These are phyloP conservation scores for Phylloscopus trochiloides DNA, from an alignment of 2,113 vertebrate genomes.

Conservation along the genomic window DNA sequence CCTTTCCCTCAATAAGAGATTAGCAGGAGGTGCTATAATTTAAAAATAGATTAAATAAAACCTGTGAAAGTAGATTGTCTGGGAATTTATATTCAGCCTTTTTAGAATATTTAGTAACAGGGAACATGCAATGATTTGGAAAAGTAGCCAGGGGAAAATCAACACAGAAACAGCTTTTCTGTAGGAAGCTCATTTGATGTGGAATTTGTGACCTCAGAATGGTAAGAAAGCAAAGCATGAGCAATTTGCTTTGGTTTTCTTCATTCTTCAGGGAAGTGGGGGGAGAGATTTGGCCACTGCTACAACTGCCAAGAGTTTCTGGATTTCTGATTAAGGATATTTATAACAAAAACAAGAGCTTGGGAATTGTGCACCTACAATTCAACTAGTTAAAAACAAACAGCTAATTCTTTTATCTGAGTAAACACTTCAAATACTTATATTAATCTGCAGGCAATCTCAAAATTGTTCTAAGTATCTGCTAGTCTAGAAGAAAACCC, in stretches of 20 bases:
- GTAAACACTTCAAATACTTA: neutral
- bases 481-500: neutral
- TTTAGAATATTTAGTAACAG: neutral
- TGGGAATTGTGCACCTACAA: neutral
- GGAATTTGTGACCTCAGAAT: neutral
- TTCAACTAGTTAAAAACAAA: neutral
- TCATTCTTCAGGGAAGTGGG: neutral
- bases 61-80: neutral
- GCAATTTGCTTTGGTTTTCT: neutral
- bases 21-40: neutral
- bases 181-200: neutral
- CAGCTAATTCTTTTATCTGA: neutral
- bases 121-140: neutral
- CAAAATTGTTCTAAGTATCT: neutral
- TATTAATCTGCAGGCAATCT: neutral
- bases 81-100: neutral
- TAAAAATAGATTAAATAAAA: neutral
- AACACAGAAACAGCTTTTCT: neutral
- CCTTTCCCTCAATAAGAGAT: neutral
- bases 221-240: neutral
- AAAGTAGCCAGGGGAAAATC: neutral
- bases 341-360: neutral
- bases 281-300: neutral
- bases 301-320: neutral
- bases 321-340: neutral